phyloP scores from a whole-genome alignment of 2,113 vertebrate species.

The Pogona vitticeps region DNA sequence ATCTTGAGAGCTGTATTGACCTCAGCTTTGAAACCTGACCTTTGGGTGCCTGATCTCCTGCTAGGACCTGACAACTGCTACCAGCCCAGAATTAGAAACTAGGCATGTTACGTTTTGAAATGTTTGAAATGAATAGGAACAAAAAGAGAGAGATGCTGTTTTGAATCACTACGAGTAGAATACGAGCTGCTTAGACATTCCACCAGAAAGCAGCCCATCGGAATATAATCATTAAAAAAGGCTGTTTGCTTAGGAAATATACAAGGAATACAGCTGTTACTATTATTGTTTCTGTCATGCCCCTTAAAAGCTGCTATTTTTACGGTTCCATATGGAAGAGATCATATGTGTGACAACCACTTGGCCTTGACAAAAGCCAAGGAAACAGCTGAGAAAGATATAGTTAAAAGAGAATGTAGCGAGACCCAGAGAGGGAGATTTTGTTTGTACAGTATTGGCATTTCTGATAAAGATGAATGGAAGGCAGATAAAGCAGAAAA shows the following conservation, averaged over 20 bases:
- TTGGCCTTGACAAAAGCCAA: neutral
- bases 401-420: constrained; percentile 10
- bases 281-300: constrained; percentile 25
- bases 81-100: constrained; percentile 6
- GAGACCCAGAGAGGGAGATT: neutral
- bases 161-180: constrained; percentile 3
- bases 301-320: constrained; percentile 37
- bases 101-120: neutral
- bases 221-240: neutral
- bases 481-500: neutral
- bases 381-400: constrained; percentile 30
- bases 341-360: constrained; percentile 2
- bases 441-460: neutral
- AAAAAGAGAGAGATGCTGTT: neutral
- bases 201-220: neutral
- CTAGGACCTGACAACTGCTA: neutral
- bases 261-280: constrained; percentile 46
- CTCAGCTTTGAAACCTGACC: neutral
- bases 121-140: constrained; percentile 21
- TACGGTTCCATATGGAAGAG: neutral
- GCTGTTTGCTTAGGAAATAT: constrained; percentile 19
- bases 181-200: rapidly evolving
- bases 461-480: neutral
- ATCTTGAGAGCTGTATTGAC: neutral
- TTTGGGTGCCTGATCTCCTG: neutral